These are phyloP conservation scores for Ctenopoma kingsleyae DNA, from an alignment of 2,797 vertebrate genomes.

Conservation along the genomic window DNA sequence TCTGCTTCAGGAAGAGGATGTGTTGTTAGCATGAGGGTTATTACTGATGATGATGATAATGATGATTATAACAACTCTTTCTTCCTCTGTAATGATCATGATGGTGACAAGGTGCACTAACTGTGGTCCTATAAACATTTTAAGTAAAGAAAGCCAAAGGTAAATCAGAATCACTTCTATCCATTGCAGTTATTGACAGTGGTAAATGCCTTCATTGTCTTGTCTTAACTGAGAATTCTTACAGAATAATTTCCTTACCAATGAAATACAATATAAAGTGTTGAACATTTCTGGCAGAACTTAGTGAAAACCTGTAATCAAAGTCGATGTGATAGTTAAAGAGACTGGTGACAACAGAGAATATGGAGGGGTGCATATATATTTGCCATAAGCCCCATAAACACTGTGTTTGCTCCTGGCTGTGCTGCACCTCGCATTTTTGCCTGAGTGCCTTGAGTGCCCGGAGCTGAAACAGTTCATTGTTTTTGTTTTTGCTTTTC, in stretches of 20 bases:
- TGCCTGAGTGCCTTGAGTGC: constrained; percentile 41
- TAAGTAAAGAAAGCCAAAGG: constrained; percentile 1
- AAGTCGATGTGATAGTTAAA: constrained; percentile 21
- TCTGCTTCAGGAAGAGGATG: constrained; percentile 6
- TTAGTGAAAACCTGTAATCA: constrained; percentile 13
- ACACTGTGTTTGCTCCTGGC: constrained; percentile 39
- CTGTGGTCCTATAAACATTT: constrained; percentile 17
- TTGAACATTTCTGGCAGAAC: constrained; percentile 3
- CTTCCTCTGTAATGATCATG: constrained; percentile 4
- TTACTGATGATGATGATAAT: constrained; percentile 7
- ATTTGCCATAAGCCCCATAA: constrained; percentile 38
- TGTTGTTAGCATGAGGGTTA: constrained; percentile 15
- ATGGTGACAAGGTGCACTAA: background rate
- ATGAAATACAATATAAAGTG: constrained; percentile 5
- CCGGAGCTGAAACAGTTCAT: constrained; percentile 34
- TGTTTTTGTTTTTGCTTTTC: constrained; percentile 40
- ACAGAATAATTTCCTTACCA: background rate
- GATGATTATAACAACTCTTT: constrained; percentile 3
- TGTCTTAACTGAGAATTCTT: background rate
- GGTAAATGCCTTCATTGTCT: background rate
- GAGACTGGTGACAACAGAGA: constrained; percentile 5
- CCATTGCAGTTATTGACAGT: background rate
- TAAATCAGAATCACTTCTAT: constrained; percentile 20
- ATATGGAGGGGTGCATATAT: constrained; percentile 4
- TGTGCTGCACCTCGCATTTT: constrained; percentile 41